phyloP scores from a whole-genome alignment of 35 echinoderm and acorn worm species.

The Ptychodera flava region DNA sequence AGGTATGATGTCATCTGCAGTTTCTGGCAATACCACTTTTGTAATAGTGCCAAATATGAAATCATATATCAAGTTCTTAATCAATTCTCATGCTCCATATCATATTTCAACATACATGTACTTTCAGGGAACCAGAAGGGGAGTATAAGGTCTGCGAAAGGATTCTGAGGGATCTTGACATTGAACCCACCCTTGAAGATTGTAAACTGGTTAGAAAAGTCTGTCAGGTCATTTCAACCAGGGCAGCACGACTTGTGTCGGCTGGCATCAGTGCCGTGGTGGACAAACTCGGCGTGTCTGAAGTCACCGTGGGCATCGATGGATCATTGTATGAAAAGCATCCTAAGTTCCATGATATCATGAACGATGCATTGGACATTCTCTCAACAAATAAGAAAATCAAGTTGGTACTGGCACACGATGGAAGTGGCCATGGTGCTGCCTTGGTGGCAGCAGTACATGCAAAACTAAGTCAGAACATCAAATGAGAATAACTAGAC shows the following conservation, averaged over 20 bases:
- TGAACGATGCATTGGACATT: constrained; percentile 45
- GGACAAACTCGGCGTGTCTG: constrained; percentile 34
- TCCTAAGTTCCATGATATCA: constrained; percentile 61
- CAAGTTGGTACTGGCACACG: constrained; percentile 83
- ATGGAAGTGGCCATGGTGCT: constrained; percentile 92
- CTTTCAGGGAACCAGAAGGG: not conserved
- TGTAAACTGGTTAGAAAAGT: constrained; percentile 30
- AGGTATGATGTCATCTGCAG: too few relatives aligned
- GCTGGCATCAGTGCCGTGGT: constrained; percentile 80
- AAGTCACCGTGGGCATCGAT: constrained; percentile 81
- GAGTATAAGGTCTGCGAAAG: not conserved
- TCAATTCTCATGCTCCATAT: too few relatives aligned
- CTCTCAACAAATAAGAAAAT: constrained; percentile 60
- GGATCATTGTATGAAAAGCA: constrained; percentile 91
- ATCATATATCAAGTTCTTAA: too few relatives aligned
- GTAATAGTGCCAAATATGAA: too few relatives aligned
- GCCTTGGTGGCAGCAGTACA: constrained; percentile 84
- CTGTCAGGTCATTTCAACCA: constrained; percentile 48
- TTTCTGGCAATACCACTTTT: too few relatives aligned
- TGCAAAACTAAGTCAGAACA: too few relatives aligned
- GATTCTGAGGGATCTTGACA: constrained; percentile 49
- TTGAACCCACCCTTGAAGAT: constrained; percentile 30
- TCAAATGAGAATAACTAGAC: too few relatives aligned
- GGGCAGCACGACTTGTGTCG: constrained; percentile 65
- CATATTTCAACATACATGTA: too few relatives aligned